Evolutionary conservation across 2,888 invertebrate species (phyloP).

Genomic region (Bugulina stolonifera): DNA sequence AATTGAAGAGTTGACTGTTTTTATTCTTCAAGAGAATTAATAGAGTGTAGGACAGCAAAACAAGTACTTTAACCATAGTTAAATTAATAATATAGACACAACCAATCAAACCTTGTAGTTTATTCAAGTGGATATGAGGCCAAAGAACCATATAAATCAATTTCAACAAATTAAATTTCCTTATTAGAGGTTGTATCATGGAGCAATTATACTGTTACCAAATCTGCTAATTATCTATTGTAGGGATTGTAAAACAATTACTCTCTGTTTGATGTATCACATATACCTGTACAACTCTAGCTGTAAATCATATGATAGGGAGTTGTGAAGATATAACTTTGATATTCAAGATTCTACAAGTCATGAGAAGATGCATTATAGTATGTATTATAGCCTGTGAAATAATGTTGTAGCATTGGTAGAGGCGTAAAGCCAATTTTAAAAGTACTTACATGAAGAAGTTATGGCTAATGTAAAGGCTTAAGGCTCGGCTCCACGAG

Average conservation of each 20-base stretch:
- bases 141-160: not conserved
- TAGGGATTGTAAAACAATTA: not conserved
- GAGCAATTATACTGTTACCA: not conserved
- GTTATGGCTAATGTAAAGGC: too few relatives aligned
- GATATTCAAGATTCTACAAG: not conserved
- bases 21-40: not conserved
- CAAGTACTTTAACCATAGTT: not conserved
- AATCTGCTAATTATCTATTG: not conserved
- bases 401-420: too few relatives aligned
- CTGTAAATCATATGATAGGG: not conserved
- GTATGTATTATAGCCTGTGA: too few relatives aligned
- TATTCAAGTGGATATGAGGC: not conserved
- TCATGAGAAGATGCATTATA: too few relatives aligned
- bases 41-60: not conserved
- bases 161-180: not conserved
- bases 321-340: not conserved
- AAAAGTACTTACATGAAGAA: too few relatives aligned
- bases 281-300: not conserved
- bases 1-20: too few relatives aligned
- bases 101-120: not conserved
- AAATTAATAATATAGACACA: not conserved
- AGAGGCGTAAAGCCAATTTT: too few relatives aligned
- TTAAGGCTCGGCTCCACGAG: too few relatives aligned
- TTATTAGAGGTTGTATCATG: not conserved
- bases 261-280: conserved; percentile 5